phyloP scores from a whole-genome alignment of 2,797 vertebrate genomes.

The Hafferia zeledoni region DNA sequence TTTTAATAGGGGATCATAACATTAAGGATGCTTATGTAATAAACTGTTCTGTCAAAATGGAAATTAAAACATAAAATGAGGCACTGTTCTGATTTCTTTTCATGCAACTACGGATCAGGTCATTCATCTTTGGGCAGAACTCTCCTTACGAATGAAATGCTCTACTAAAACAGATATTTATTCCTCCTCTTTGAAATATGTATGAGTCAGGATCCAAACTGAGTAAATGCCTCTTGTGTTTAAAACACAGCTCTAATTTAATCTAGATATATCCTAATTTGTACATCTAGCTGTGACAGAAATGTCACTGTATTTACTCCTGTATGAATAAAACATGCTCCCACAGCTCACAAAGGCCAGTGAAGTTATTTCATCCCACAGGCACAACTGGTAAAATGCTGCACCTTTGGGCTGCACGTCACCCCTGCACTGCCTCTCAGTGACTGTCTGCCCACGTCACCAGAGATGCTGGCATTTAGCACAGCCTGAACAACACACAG shows the following conservation, averaged over 20 bases:
- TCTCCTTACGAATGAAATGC: neutral
- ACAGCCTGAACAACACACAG: neutral
- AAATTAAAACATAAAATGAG: neutral
- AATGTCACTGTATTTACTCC: neutral
- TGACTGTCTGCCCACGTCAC: neutral
- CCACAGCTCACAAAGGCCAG: neutral
- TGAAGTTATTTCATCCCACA: neutral
- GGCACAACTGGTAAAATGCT: neutral
- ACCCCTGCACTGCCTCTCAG: neutral
- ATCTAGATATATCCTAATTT: neutral
- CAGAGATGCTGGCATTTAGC: accelerated
- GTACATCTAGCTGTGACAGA: neutral
- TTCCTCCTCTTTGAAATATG: neutral
- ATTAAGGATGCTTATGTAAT: neutral
- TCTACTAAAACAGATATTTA: neutral
- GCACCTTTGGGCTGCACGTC: neutral
- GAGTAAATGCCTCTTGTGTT: neutral
- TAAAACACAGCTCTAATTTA: neutral
- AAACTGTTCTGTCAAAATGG: neutral
- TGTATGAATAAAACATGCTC: neutral
- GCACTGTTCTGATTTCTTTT: neutral
- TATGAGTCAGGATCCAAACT: neutral
- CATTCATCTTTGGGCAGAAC: neutral
- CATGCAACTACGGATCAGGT: neutral
- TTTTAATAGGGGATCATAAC: neutral